Evolutionary conservation across 2,797 vertebrate species (phyloP).

Genomic region (Orientallactaga sibirica): DNA sequence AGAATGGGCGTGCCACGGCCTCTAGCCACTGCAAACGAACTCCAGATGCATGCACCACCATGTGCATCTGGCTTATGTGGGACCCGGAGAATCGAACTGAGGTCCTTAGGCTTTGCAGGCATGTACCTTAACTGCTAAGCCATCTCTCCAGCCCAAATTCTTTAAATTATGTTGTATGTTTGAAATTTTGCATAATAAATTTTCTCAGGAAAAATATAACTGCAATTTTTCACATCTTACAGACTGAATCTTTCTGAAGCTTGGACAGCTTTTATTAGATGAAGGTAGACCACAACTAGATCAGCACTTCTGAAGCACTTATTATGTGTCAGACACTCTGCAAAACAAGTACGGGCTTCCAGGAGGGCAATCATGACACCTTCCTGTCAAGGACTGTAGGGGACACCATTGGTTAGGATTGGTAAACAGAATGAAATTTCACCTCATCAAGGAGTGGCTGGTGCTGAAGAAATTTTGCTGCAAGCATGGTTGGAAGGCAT

Average conservation of each 20-base stretch:
- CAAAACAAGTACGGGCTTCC: background rate
- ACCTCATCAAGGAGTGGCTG: background rate
- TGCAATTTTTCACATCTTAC: slow-evolving; percentile 2
- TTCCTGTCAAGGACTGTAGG: background rate
- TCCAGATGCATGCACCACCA: too few species aligned
- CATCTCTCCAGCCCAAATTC: background rate
- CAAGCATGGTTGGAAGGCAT: background rate
- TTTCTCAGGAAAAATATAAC: background rate
- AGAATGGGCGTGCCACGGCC: too few species aligned
- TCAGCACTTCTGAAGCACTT: too few species aligned
- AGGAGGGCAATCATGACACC: background rate
- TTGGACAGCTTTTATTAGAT: background rate
- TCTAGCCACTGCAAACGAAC: too few species aligned
- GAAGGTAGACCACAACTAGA: background rate
- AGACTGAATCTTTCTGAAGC: background rate
- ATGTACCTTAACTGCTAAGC: too few species aligned
- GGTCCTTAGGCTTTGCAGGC: too few species aligned
- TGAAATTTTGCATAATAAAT: slow-evolving; percentile 32
- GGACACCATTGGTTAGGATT: background rate
- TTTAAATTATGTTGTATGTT: background rate
- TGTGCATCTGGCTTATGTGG: too few species aligned
- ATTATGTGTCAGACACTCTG: too few species aligned
- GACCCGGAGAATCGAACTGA: too few species aligned
- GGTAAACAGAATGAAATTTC: slow-evolving; percentile 22
- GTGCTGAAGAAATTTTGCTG: background rate